phyloP scores from a whole-genome alignment of 2,797 vertebrate species.

The Pristis pectinata region DNA sequence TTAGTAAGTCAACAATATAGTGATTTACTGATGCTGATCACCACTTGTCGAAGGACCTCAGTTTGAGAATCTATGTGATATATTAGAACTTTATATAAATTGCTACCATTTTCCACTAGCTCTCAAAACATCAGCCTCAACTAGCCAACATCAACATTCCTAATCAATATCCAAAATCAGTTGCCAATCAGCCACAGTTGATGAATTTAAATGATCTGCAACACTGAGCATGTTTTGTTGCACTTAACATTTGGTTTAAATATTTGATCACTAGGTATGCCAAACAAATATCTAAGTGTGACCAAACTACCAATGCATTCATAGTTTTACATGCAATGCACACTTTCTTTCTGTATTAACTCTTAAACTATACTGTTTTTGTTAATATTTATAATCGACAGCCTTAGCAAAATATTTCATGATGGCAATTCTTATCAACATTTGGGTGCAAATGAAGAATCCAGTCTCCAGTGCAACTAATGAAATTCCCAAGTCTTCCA shows the following conservation, averaged over 20 bases:
- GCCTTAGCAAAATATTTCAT: neutral
- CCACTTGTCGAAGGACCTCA: neutral
- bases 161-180: neutral
- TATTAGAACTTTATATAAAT: neutral
- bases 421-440: neutral
- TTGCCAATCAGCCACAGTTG: neutral
- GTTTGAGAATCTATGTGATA: neutral
- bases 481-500: neutral
- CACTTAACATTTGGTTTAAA: neutral
- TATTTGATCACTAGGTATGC: neutral
- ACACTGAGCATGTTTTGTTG: neutral
- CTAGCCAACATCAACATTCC: neutral
- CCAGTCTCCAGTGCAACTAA: neutral
- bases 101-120: neutral
- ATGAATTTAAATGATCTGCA: neutral
- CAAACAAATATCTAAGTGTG: neutral
- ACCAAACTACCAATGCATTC: neutral
- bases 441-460: neutral
- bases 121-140: neutral
- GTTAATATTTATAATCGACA: neutral
- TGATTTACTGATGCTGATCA: neutral
- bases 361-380: neutral
- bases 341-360: neutral
- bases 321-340: neutral
- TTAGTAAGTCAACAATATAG: neutral